Evolutionary conservation across 2,797 vertebrate species (phyloP).

Genomic region (Acanthornis magna): DNA sequence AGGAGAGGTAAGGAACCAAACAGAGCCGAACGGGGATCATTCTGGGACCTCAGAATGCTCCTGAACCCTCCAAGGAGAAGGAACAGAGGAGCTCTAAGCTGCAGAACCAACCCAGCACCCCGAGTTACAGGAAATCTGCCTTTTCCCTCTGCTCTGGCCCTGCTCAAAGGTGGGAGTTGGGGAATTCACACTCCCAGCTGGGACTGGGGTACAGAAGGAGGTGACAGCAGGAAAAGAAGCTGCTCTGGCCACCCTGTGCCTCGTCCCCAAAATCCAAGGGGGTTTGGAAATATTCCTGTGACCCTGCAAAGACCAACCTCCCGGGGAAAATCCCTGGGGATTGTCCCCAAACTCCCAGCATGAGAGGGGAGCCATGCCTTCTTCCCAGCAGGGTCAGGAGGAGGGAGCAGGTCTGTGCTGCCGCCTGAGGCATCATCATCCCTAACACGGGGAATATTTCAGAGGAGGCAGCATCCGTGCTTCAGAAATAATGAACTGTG

Average conservation of each 20-base stretch:
- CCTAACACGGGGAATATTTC: not conserved
- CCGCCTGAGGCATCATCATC: not conserved
- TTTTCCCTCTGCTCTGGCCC: not conserved
- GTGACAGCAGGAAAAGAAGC: not conserved
- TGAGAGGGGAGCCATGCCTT: too few species aligned
- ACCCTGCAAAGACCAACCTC: not conserved
- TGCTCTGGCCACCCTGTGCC: not conserved
- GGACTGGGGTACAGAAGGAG: not conserved
- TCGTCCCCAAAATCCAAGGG: accelerated
- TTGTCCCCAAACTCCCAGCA: not conserved
- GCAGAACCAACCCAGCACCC: not conserved
- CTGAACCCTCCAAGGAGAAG: not conserved
- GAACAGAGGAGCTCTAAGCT: not conserved
- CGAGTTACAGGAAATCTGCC: accelerated
- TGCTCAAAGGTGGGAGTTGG: not conserved
- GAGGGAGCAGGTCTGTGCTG: not conserved
- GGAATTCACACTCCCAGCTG: not conserved
- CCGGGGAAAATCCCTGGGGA: accelerated
- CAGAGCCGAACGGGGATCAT: not conserved
- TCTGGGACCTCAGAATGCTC: not conserved
- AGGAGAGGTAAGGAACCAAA: not conserved
- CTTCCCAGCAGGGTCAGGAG: not conserved
- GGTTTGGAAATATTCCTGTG: not conserved
- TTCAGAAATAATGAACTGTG: conserved; percentile 44
- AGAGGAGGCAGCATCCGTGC: conserved; percentile 12